Percentiles rank a stretch among this genome's conserved stretches.
Evolutionary conservation across 2,113 vertebrate species (phyloP).

Genomic region (Pholis gunnellus): DNA sequence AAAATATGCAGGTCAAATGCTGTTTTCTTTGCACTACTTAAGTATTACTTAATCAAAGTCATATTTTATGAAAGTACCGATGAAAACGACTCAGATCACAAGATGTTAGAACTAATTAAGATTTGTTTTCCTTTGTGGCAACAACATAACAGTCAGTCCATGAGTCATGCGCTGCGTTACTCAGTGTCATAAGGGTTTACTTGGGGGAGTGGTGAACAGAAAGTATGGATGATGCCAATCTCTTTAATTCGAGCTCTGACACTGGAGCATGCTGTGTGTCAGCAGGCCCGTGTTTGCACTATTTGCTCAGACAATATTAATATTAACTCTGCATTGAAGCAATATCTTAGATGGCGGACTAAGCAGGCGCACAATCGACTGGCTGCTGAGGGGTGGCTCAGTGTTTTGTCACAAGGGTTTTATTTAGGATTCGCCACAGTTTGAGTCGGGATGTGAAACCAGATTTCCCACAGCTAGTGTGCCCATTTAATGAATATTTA

Average conservation of each 20-base stretch:
- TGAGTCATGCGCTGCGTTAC: slow-evolving; percentile 45
- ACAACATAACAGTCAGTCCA: slow-evolving; percentile 6
- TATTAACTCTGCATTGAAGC: slow-evolving; percentile 13
- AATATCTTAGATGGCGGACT: neutral
- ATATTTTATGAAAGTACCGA: neutral
- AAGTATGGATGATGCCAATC: slow-evolving; percentile 29
- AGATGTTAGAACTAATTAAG: slow-evolving; percentile 15
- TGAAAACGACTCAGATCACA: slow-evolving; percentile 14
- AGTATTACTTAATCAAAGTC: neutral
- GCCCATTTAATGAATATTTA: slow-evolving; percentile 46
- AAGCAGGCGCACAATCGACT: neutral
- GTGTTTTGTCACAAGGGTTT: slow-evolving; percentile 23
- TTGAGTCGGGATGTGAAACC: slow-evolving; percentile 8
- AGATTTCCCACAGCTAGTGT: slow-evolving; percentile 21
- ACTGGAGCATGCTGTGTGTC: neutral
- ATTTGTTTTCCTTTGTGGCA: slow-evolving; percentile 15
- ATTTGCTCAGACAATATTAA: slow-evolving; percentile 45
- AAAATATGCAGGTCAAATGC: neutral
- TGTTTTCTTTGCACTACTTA: neutral
- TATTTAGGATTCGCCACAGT: slow-evolving; percentile 13
- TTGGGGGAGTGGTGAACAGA: slow-evolving; percentile 7
- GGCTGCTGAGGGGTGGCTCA: slow-evolving; percentile 5
- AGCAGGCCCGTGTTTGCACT: slow-evolving; percentile 27
- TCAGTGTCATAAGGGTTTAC: slow-evolving; percentile 47
- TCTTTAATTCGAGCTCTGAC: slow-evolving; percentile 7